Percentiles rank a stretch among this genome's conserved stretches.
phyloP scores from a whole-genome alignment of 2,113 vertebrate species.

The Myocastor coypus region DNA sequence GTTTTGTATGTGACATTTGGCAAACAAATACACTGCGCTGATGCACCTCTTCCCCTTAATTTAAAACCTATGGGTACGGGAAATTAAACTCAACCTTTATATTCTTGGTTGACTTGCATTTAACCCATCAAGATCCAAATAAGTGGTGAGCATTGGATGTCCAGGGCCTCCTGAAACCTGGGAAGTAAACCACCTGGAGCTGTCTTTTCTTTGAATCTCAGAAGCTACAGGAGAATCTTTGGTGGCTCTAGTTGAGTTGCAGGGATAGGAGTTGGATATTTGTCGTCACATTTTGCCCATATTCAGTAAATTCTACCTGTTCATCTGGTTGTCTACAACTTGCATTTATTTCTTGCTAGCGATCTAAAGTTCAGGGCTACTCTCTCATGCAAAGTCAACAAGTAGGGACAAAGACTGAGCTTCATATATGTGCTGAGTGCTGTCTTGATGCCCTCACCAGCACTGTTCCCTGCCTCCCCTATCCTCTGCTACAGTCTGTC shows the following conservation, averaged over 20 bases:
- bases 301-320: constrained; percentile 62
- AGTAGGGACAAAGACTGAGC: background rate
- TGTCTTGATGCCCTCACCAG: background rate
- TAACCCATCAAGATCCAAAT: constrained; percentile 72
- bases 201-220: constrained; percentile 53
- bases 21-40: constrained; percentile 64
- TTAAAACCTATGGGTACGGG: constrained; percentile 72
- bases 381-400: constrained; percentile 63
- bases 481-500: background rate
- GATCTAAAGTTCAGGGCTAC: constrained; percentile 17
- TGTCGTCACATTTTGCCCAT: constrained; percentile 25
- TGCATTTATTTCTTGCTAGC: constrained; percentile 49
- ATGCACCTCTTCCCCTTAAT: constrained; percentile 61
- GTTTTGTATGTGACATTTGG: constrained; percentile 66
- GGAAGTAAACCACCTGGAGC: constrained; percentile 47
- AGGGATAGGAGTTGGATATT: constrained; percentile 61
- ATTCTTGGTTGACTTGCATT: constrained; percentile 62
- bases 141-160: background rate
- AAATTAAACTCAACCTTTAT: constrained; percentile 74
- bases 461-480: background rate
- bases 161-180: constrained; percentile 49
- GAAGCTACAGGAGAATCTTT: constrained; percentile 70
- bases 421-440: background rate
- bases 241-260: constrained; percentile 27
- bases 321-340: background rate